These are phyloP conservation scores for Rapana venosa DNA, from an alignment of 2,888 invertebrate genomes.

Conservation along the genomic window DNA sequence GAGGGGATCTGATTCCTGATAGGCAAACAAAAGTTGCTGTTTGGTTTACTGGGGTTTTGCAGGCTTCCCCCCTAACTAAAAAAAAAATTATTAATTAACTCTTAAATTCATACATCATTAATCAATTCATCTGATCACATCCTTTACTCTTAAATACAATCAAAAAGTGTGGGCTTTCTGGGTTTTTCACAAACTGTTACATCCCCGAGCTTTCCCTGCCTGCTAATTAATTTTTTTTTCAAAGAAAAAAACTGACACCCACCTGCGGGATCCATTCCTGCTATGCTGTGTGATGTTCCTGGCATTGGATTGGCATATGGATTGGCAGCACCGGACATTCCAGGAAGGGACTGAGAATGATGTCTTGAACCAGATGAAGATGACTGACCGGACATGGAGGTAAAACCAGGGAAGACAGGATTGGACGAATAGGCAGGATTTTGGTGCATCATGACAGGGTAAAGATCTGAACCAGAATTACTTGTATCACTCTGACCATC, in stretches of 20 bases:
- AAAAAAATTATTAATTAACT: too few species aligned
- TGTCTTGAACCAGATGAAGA: not conserved
- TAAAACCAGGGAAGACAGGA: conserved; percentile 20
- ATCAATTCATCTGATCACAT: not conserved
- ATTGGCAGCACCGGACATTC: conserved; percentile 21
- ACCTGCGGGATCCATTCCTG: conserved; percentile 30
- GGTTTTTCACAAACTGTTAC: not conserved
- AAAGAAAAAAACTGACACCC: conserved; percentile 24
- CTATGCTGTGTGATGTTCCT: conserved; percentile 7
- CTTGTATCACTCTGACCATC: conserved; percentile 27
- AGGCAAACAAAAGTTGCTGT: too few species aligned
- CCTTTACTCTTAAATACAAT: not conserved
- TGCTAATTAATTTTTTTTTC: not conserved
- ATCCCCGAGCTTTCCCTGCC: conserved; percentile 16
- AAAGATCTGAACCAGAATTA: conserved; percentile 31
- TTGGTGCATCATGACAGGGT: conserved; percentile 29
- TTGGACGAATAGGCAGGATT: conserved; percentile 20
- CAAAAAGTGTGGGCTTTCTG: too few species aligned
- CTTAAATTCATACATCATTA: too few species aligned
- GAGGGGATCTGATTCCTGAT: too few species aligned
- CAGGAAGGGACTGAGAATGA: conserved; percentile 20
- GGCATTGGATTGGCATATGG: conserved; percentile 24
- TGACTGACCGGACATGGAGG: conserved; percentile 22
- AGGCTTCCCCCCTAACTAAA: too few species aligned
- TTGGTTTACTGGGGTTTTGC: too few species aligned